A percentile compares a stretch with the other conserved stretches of the same genome.
phyloP scores from a whole-genome alignment of 2,888 invertebrate genomes.

The Phanerotoma sp. region DNA sequence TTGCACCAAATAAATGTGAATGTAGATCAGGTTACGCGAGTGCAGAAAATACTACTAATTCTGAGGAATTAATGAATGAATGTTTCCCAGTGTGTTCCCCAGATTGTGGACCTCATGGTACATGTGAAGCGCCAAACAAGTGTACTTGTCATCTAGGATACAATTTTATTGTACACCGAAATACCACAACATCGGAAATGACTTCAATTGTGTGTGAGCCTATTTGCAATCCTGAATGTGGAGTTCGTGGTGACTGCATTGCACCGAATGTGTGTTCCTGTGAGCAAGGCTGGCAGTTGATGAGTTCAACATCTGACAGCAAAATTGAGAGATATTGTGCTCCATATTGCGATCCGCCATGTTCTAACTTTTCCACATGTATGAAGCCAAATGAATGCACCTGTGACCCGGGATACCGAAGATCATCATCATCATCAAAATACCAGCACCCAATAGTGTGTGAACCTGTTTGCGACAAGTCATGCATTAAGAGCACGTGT shows the following conservation, averaged over 20 bases:
- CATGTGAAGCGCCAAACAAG: slow-evolving; percentile 26
- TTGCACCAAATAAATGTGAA: slow-evolving; percentile 19
- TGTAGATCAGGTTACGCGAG: slow-evolving; percentile 19
- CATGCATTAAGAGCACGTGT: slow-evolving; percentile 57
- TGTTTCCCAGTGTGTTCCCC: slow-evolving; percentile 25
- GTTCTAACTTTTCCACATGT: slow-evolving; percentile 20
- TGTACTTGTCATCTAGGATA: slow-evolving; percentile 28
- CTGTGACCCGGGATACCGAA: slow-evolving; percentile 14
- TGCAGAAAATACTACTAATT: neutral
- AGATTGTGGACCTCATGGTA: slow-evolving; percentile 11
- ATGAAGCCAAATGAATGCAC: slow-evolving; percentile 23
- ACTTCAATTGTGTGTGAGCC: slow-evolving; percentile 17
- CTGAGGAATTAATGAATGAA: neutral
- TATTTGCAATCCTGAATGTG: slow-evolving; percentile 22
- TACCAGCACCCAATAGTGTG: slow-evolving; percentile 5
- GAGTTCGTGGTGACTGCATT: slow-evolving; percentile 18
- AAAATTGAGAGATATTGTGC: slow-evolving; percentile 14
- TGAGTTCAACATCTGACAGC: neutral
- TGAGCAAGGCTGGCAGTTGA: slow-evolving; percentile 13
- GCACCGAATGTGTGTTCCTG: slow-evolving; percentile 24
- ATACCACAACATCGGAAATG: slow-evolving; percentile 11
- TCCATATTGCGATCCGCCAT: slow-evolving; percentile 25
- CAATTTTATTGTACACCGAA: neutral
- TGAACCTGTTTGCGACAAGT: slow-evolving; percentile 36
- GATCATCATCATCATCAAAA: neutral